These are phyloP conservation scores for Sinelater perroti DNA, from an alignment of 2,888 invertebrate genomes.

Conservation along the genomic window DNA sequence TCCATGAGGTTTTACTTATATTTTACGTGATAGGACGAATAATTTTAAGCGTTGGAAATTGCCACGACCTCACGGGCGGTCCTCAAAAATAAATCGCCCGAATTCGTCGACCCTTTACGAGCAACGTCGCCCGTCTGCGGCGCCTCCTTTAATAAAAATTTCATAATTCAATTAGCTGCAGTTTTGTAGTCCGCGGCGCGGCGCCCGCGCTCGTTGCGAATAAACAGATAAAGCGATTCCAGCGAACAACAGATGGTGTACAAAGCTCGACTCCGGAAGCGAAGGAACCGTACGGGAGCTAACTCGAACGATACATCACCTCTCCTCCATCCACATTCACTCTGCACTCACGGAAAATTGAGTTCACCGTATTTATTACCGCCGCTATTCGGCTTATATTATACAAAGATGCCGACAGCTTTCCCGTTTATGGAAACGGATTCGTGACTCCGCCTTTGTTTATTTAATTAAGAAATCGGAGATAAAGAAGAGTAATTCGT, in stretches of 20 bases:
- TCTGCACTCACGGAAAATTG: conserved; percentile 56
- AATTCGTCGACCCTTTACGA: too few relatives aligned
- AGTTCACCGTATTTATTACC: conserved; percentile 57
- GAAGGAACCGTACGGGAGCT: conserved; percentile 49
- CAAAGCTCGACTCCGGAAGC: conserved; percentile 49
- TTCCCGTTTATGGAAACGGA: conserved; percentile 29
- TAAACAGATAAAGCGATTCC: conserved; percentile 48
- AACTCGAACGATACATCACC: conserved; percentile 54
- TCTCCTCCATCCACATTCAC: conserved; percentile 45
- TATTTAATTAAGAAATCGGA: conserved; percentile 1
- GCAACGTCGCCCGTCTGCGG: too few relatives aligned
- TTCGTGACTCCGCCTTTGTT: conserved; percentile 18
- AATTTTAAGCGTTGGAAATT: too few relatives aligned
- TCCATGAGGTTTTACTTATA: too few relatives aligned
- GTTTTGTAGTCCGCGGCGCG: not conserved
- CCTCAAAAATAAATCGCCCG: too few relatives aligned
- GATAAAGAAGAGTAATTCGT: not conserved
- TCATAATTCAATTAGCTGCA: not conserved
- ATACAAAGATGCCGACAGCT: conserved; percentile 45
- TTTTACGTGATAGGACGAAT: too few relatives aligned
- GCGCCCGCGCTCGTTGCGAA: conserved; percentile 8
- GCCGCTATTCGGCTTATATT: conserved; percentile 53
- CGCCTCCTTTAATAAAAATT: too few relatives aligned
- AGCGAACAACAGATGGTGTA: conserved; percentile 55
- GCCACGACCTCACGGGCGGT: too few relatives aligned